Evolutionary conservation across 2,113 vertebrate genomes (phyloP), one percentile per base, ranked within the genome.

Genomic region (Aegotheles bennettii): DNA sequence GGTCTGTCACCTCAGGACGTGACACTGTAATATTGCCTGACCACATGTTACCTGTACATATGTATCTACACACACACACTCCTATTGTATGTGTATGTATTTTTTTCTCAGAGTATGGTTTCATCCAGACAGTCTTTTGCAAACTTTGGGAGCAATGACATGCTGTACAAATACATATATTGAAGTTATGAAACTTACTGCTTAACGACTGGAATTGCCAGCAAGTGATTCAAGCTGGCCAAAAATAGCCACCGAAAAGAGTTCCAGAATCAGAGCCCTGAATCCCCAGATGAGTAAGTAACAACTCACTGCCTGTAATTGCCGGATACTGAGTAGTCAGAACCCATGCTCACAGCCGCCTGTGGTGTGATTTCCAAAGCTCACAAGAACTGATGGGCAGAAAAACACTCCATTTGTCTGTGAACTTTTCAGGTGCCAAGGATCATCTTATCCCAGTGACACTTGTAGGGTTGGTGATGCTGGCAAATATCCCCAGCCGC

Each of bases 51-150:
- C 36, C 51, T 7, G 25, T 2, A 8, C 0, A 7, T 5, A 17
- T 13, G 20, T 31, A 19, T 38, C 33, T 50, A 18, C 26, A 24
- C 38, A 25, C 10, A 11, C 47, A 14, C 11, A 0, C 24, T 8
- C 45, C 4, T 8, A 6, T 0, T 5, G 40, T 17, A 17, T 3
- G 0, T 1, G 1, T 1, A 6, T 0, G 4, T 1, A 50, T 40
- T 61, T 23, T 8, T 16, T 6, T 59, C 73, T 70, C 54, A 4
- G 2, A 16, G 16, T 2, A 16, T 0, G 2, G 4, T 29, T 68
- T 76, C 38, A 60, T 26, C 35, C 69, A 35, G 57, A 13, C 0
- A 23, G 29, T 14, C 56, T 29, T 65, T 70, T 35, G 20, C 65
- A 83, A 26, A 57, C 56, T 40, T 38, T 3, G 20, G 2, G 7